Evolutionary conservation across 2,113 vertebrate species (phyloP), one percentile per base, ranked within the genome.

Genomic region (Paramisgurnus dabryanus): DNA sequence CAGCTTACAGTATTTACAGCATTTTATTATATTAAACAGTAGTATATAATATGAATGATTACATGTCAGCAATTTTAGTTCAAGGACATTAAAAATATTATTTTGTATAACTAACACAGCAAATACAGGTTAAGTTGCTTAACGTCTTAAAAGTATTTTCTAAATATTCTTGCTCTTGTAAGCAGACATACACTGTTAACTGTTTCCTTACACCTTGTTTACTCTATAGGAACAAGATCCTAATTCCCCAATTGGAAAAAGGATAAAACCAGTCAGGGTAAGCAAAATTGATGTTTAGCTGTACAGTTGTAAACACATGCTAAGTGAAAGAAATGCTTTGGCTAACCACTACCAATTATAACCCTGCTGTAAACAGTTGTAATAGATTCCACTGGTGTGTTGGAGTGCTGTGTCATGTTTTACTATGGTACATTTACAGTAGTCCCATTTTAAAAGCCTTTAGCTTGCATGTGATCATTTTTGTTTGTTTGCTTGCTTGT

Each of bases 191-290:
- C 9, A 53, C n/a, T 40, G 11, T 63, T 34, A 47, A 49, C 34
- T 41, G 5, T 10, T 72, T 61, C 43, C 2, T 58, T 18, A 58
- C 55, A 58, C 22, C 53, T 84, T 13, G 61, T 84, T 85, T 65
- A 60, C 11, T 78, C 1, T 65, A 3, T 34, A 94, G 93, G 87
- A 61, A 40, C 85, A 78, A 75, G 71, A 83, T 70, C 70, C 6
- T 6, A 40, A 82, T 40, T 76, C 63, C 86, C 68, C 87, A 60
- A 41, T 84, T 73, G 86, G 77, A 50, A 91, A 84, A 83, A 87
- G 45, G 76, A 61, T 11, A 2, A 89, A 83, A 79, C n/a, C 55
- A 69, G 82, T 12, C 58, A 93, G 89, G 91, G 92, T 94, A 89
- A 87, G 86, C 8, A 18, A 6, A 64, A 34, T 4, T 8, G 1